These are phyloP conservation scores for Caenorhabditis briggsae DNA, from an alignment of 1,140 invertebrate species.

Conservation along the genomic window DNA sequence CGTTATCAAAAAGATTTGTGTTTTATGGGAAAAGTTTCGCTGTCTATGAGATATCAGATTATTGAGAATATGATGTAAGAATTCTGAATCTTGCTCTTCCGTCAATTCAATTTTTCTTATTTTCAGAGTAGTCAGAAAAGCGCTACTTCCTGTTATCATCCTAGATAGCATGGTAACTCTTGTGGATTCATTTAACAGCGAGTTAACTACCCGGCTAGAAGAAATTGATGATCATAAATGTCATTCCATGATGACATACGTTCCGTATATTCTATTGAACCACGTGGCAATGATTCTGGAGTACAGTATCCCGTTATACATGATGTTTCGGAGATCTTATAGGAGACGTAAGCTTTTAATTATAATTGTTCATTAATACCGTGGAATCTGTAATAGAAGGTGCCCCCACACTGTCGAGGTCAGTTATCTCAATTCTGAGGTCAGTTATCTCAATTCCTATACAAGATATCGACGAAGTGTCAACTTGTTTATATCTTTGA, in stretches of 20 bases:
- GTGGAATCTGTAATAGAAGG: no score
- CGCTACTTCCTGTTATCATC: slow-evolving; percentile 10
- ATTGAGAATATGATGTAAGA: slow-evolving; percentile 47
- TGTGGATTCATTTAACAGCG: neutral
- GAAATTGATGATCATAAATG: neutral
- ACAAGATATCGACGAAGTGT: no score
- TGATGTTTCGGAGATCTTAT: slow-evolving; percentile 29
- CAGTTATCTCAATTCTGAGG: no score
- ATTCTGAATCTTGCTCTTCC: neutral
- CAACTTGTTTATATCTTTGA: no score
- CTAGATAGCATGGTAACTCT: slow-evolving; percentile 16
- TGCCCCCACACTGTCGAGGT: no score
- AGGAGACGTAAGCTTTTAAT: neutral
- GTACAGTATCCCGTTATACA: slow-evolving; percentile 42
- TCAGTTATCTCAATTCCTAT: no score
- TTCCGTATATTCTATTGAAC: slow-evolving; percentile 1
- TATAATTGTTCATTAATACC: neutral
- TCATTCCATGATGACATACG: slow-evolving; percentile 3
- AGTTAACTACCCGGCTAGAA: slow-evolving; percentile 4
- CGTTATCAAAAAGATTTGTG: slow-evolving; percentile 11
- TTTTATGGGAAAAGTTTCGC: slow-evolving; percentile 43
- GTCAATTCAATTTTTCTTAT: neutral
- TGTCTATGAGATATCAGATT: slow-evolving; percentile 50
- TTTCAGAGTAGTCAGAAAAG: slow-evolving; percentile 42
- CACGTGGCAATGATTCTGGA: slow-evolving; percentile 11